Conservation (phyloP, 2,888 invertebrate genomes). For the Epistrophe grossulariae region DNA sequence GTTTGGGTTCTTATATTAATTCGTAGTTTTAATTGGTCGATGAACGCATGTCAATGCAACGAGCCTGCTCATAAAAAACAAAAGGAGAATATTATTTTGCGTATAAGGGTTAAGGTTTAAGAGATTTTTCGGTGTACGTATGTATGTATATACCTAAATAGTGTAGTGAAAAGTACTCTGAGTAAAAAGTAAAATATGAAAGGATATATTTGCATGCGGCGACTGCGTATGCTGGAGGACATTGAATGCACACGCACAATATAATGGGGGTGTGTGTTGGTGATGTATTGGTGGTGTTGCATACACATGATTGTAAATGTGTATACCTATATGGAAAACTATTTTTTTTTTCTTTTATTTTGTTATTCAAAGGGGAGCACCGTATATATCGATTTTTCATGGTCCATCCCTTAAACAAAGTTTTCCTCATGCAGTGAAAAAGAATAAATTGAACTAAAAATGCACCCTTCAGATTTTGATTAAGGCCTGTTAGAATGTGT, state of each 20-base stretch:
- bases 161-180: slow-evolving; percentile 11
- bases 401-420: slow-evolving; percentile 61
- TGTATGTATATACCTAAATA: slow-evolving; percentile 2
- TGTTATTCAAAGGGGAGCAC: slow-evolving; percentile 59
- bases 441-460: slow-evolving; percentile 28
- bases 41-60: slow-evolving; percentile 73
- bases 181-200: slow-evolving; percentile 41
- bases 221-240: slow-evolving; percentile 70
- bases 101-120: slow-evolving; percentile 62
- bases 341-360: slow-evolving; percentile 48
- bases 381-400: slow-evolving; percentile 69
- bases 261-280: slow-evolving; percentile 63
- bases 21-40: slow-evolving; percentile 55
- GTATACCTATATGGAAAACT: slow-evolving; percentile 56
- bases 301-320: slow-evolving; percentile 47
- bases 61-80: slow-evolving; percentile 65
- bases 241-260: slow-evolving; percentile 73
- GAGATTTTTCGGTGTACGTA: not conserved
- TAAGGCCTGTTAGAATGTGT: not conserved
- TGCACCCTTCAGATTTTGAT: slow-evolving; percentile 48
- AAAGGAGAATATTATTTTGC: slow-evolving; percentile 50
- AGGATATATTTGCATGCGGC: slow-evolving; percentile 74
- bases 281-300: slow-evolving; percentile 61
- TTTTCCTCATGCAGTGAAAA: slow-evolving; percentile 47
- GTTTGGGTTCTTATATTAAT: slow-evolving; percentile 20